These are phyloP conservation scores for Choloepus hoffmanni DNA, from an alignment of 2,113 vertebrate species.

Conservation along the genomic window DNA sequence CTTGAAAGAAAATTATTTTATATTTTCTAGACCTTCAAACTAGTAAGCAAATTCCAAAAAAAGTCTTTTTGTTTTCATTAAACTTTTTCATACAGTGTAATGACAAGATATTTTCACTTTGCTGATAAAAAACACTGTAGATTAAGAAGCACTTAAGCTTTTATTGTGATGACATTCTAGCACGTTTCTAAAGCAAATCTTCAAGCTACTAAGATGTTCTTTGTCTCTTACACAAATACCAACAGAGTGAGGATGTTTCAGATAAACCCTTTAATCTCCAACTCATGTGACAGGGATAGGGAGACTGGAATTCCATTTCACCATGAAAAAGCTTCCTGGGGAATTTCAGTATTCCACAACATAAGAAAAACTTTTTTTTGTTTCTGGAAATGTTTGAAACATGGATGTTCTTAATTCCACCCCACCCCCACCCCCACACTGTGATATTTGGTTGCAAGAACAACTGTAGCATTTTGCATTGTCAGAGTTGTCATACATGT, in stretches of 20 bases:
- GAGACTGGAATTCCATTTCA: conserved; percentile 47
- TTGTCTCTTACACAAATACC: conserved; percentile 53
- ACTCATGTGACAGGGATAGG: conserved; percentile 60
- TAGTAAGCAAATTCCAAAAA: conserved; percentile 73
- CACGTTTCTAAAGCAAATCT: conserved; percentile 66
- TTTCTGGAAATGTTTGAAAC: conserved; percentile 47
- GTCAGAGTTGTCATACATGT: conserved; percentile 57
- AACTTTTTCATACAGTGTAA: conserved; percentile 81
- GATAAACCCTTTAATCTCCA: conserved; percentile 73
- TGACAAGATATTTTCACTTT: conserved; percentile 84
- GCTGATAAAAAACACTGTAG: conserved; percentile 80
- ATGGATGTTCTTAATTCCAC: conserved; percentile 68
- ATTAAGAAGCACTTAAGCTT: conserved; percentile 79
- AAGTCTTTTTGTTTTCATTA: conserved; percentile 72
- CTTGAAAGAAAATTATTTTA: neutral
- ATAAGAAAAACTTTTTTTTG: conserved; percentile 66
- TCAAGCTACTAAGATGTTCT: conserved; percentile 57
- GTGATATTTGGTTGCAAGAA: conserved; percentile 63
- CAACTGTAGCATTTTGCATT: conserved; percentile 61
- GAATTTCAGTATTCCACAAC: conserved; percentile 70
- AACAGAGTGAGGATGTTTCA: conserved; percentile 67
- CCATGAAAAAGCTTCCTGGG: conserved; percentile 72
- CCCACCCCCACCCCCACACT: neutral
- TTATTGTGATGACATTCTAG: conserved; percentile 74
- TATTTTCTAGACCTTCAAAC: conserved; percentile 78